These are phyloP conservation scores for Plecturocebus donacophilus DNA, from an alignment of 2,113 vertebrate species.

Conservation along the genomic window DNA sequence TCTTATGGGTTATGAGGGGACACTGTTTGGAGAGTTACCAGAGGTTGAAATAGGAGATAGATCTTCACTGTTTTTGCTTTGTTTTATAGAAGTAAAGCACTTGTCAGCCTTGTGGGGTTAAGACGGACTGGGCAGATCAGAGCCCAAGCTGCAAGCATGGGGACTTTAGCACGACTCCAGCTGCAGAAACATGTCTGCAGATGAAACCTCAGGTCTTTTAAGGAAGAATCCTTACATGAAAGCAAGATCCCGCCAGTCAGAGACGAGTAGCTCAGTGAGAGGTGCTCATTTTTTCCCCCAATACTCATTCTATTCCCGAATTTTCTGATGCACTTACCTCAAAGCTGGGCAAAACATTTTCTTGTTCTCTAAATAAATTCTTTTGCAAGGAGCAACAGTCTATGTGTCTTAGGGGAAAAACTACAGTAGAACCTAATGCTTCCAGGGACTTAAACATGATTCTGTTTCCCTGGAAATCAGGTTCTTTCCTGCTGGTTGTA, in stretches of 20 bases:
- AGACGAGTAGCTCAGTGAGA: not conserved
- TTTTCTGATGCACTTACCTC: not conserved
- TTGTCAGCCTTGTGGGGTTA: not conserved
- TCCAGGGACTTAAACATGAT: constrained; percentile 37
- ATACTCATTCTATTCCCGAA: not conserved
- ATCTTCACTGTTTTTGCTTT: not conserved
- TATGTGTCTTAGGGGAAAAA: not conserved
- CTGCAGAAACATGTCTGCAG: not conserved
- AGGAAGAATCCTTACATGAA: not conserved
- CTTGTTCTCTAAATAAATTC: constrained; percentile 25
- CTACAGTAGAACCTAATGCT: not conserved
- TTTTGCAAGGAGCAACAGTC: constrained; percentile 15
- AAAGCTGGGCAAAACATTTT: not conserved
- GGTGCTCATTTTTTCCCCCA: not conserved
- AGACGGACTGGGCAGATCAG: not conserved
- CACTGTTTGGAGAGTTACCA: not conserved
- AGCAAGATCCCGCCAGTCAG: not conserved
- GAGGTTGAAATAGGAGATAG: not conserved
- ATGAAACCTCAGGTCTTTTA: not conserved
- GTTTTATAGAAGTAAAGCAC: constrained; percentile 21
- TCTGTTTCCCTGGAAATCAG: constrained; percentile 59
- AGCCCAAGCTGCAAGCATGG: not conserved
- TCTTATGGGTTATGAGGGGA: not conserved
- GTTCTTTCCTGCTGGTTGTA: constrained; percentile 48
- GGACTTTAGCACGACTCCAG: not conserved